phyloP scores from a whole-genome alignment of 2,797 vertebrate species.

The Esox lucius region DNA sequence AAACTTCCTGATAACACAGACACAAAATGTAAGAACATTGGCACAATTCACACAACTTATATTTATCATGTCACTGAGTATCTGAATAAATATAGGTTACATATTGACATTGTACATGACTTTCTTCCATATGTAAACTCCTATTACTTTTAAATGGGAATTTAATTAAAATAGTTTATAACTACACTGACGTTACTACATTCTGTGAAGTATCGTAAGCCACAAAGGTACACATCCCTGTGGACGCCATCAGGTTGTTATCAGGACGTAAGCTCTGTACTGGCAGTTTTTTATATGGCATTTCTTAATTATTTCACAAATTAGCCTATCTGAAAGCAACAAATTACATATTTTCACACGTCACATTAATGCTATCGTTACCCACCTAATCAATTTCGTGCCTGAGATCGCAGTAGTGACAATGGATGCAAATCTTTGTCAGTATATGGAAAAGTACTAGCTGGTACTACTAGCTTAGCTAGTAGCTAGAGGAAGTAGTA shows the following conservation, averaged over 20 bases:
- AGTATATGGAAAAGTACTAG: slow-evolving; percentile 6
- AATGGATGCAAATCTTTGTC: background rate
- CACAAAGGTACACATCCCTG: background rate
- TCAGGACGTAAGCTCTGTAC: background rate
- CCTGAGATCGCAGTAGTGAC: slow-evolving; percentile 1
- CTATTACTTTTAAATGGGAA: background rate
- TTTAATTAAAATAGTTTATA: background rate
- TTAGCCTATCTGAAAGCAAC: background rate
- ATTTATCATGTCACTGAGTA: background rate
- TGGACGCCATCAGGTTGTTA: background rate
- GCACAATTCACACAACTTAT: background rate
- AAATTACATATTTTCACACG: background rate
- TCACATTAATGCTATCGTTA: background rate
- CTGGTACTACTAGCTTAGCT: background rate
- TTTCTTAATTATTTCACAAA: background rate
- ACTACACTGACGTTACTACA: background rate
- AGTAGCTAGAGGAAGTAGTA: slow-evolving; percentile 6
- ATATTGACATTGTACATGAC: background rate
- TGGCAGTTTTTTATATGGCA: background rate
- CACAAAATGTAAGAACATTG: background rate
- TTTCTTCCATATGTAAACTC: background rate
- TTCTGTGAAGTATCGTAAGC: background rate
- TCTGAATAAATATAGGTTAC: background rate
- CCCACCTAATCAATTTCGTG: background rate
- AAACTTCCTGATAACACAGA: background rate